Conservation (phyloP, 2,888 invertebrate species). For the Listrodromus nycthemerus region DNA sequence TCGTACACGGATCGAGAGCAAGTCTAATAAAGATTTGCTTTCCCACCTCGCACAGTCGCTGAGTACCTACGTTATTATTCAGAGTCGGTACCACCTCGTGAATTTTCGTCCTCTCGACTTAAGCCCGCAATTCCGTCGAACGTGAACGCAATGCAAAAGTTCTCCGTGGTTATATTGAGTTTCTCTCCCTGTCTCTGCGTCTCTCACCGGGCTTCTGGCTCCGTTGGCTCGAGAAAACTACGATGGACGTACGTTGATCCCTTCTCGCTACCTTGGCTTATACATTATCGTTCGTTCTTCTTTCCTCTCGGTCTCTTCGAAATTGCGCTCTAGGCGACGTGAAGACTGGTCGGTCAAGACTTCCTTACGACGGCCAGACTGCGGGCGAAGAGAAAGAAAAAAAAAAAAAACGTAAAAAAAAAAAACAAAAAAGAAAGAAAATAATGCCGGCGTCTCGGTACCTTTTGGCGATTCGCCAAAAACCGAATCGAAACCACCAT, state of each 20-base stretch:
- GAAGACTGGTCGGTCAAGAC: background rate
- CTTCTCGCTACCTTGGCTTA: slow-evolving; percentile 3
- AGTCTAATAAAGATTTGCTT: slow-evolving; percentile 43
- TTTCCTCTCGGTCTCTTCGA: background rate
- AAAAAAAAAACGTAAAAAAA: slow-evolving; percentile 18
- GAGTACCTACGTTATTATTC: slow-evolving; percentile 65
- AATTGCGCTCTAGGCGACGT: slow-evolving; percentile 14
- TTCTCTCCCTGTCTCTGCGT: background rate
- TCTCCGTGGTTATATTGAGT: slow-evolving; percentile 6
- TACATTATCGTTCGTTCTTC: slow-evolving; percentile 22
- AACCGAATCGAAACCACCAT: slow-evolving; percentile 71
- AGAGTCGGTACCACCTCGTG: slow-evolving; percentile 64
- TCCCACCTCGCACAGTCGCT: slow-evolving; percentile 12
- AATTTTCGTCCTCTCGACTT: slow-evolving; percentile 62
- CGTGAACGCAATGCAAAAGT: slow-evolving; percentile 64
- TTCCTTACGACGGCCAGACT: slow-evolving; percentile 16
- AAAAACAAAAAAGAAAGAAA: slow-evolving; percentile 47
- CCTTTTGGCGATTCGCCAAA: slow-evolving; percentile 71
- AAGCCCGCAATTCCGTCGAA: slow-evolving; percentile 60
- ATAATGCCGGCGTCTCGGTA: slow-evolving; percentile 31
- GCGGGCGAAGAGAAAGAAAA: slow-evolving; percentile 33
- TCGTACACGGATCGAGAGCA: slow-evolving; percentile 5
- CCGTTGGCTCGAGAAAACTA: background rate
- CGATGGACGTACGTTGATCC: slow-evolving; percentile 29
- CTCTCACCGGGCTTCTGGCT: background rate